phyloP scores from a whole-genome alignment of 2,888 invertebrate species.

The Frankliniella intonsa region DNA sequence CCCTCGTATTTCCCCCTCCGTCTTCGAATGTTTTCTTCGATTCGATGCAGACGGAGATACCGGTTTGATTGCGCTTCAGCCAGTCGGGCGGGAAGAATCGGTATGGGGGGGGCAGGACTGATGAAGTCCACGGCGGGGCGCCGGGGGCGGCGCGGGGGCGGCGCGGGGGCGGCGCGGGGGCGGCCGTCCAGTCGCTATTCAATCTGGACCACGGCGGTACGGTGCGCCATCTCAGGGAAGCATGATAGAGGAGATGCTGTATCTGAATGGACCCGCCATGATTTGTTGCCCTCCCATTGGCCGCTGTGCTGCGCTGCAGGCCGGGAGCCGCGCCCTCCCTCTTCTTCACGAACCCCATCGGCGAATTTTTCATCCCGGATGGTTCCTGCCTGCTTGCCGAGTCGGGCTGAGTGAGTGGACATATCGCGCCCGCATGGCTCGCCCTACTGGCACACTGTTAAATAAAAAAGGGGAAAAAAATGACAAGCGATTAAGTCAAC shows the following conservation, averaged over 20 bases:
- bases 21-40: too few relatives aligned
- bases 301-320: neutral
- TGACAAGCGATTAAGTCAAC: too few relatives aligned
- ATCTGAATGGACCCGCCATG: conserved; percentile 9
- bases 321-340: neutral
- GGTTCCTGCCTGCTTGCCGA: neutral
- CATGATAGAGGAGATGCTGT: conserved; percentile 15
- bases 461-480: too few relatives aligned
- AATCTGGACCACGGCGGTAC: neutral
- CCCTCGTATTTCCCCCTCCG: too few relatives aligned
- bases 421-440: neutral
- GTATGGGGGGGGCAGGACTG: neutral
- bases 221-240: neutral
- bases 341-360: neutral
- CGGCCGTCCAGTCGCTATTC: neutral
- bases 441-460: too few relatives aligned
- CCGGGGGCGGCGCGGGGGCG: neutral
- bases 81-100: neutral
- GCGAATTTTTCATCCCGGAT: neutral
- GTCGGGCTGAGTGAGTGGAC: neutral
- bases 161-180: too few relatives aligned
- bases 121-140: neutral
- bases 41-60: neutral
- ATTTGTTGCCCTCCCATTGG: neutral
- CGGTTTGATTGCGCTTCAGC: neutral